Conservation (phyloP, 2,797 vertebrate genomes). For the Somateria mollissima region DNA sequence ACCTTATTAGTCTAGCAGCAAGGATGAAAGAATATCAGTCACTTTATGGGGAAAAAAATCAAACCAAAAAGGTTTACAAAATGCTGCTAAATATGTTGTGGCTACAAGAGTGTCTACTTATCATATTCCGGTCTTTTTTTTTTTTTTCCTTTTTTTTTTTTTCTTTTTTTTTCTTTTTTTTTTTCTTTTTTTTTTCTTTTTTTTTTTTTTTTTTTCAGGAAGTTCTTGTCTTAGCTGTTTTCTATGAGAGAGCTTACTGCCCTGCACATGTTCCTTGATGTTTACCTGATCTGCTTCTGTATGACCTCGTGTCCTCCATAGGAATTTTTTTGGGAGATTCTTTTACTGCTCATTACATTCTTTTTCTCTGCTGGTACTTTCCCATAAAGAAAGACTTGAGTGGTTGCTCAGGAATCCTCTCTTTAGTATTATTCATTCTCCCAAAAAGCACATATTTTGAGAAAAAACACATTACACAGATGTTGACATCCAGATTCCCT, state of each 20-base stretch:
- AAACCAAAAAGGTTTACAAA: not conserved
- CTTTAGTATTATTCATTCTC: not conserved
- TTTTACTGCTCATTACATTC: not conserved
- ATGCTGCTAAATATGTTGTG: not conserved
- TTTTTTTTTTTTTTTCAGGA: not conserved
- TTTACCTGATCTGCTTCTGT: not conserved
- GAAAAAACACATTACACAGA: rapidly evolving
- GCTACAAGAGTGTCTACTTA: not conserved
- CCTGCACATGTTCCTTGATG: not conserved
- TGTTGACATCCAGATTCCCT: not conserved
- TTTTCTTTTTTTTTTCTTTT: too few species aligned
- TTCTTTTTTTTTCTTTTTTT: not conserved
- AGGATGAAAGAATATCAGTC: not conserved
- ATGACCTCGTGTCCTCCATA: not conserved
- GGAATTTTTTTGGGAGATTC: not conserved
- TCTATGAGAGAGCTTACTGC: not conserved
- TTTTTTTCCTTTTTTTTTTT: too few species aligned
- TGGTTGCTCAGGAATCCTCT: not conserved
- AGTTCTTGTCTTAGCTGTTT: not conserved
- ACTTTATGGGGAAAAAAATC: not conserved
- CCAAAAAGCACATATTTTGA: not conserved
- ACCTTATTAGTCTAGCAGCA: not conserved
- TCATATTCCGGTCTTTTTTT: rapidly evolving
- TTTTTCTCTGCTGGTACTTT: rapidly evolving
- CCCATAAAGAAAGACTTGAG: not conserved